Base-by-base conservation (phyloP, 1,140 invertebrate species). In the Megalonaias nervosa region DNA sequence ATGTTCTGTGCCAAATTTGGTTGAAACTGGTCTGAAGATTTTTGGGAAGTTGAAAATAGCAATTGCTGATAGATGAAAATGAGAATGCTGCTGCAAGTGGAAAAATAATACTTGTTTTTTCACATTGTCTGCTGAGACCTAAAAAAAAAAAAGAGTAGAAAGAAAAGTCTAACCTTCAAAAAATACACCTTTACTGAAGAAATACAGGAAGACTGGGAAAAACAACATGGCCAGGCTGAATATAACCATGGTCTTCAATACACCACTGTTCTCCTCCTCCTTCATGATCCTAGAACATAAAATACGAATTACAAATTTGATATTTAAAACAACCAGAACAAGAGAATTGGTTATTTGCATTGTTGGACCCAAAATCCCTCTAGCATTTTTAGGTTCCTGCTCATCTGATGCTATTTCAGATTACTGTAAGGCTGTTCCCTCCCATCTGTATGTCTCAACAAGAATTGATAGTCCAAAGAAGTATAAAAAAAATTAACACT, bases 181-280 rank as follows among this genome's bases (percentile, higher is more conserved):
- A 13, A 88, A 76, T 68, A 87, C 57, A 68, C 82, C 75, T 79
- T 88, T 88, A 66, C 77, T 80, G 60, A 83, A 79, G 71, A 88
- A 88, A 65, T 87, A 88, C 6, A 85, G 70, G 67, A 86, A 85
- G 26, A 88, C 80, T 59, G 87, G 87, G 14, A 88, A 75, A 60
- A 84, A 70, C 4, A 86, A 69, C 84, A 88, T 87, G 12, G 84
- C 75, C 17, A 87, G 57, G 59, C 84, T 86, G 65, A 87, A 87
- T 60, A 84, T n/a, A 15, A 85, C 66, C 82, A 86, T 82, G 17
- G 82, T 86, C 80, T 86, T 82, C 82, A 84, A 82, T 1, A 84
- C 84, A 59, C 80, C 77, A 55, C 79, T 71, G 23, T 80, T 65
- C 13, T 66, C 77, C 38, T 77, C 68, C 12, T 73, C 66, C 19